Evolutionary conservation across 2,888 invertebrate species (phyloP), one percentile per base, ranked within the genome.

Genomic region (Phengaris arion): DNA sequence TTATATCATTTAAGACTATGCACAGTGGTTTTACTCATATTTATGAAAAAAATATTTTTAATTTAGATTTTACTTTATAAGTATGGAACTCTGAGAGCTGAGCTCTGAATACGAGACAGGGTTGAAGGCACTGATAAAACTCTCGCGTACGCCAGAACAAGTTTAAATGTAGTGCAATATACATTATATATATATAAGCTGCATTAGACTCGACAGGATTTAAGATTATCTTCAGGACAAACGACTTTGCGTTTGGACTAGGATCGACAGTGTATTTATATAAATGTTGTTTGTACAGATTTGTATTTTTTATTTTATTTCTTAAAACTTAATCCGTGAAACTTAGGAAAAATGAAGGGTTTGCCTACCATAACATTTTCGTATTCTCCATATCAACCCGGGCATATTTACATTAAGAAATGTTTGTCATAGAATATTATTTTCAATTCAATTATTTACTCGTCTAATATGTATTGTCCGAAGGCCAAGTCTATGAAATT

Each of bases 101-200:
- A 70, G 70, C 54, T 72, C 54, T 54, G 35, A 35, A 72, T 72
- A 72, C 72, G 54, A 72, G 54, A 72, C 72, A 54, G 72, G 72
- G 54, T 46, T 54, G 22, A 72, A 72, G 72, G 72, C 13, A 72
- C 72, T 72, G 72, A 72, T 72, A 45, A 72, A 52, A 72, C 51
- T 70, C 51, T 70, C 35, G 52, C 70, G 70, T 22, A 22, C 52
- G 51, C 22, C 52, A 52, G 51, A 72, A 72, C 72, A 22, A 22
- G 72, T 72, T 72, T 72, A n/a, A 22, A 72, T 51, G 52, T 22
- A 7, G 51, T 15, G 54, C 54, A 10, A 52, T 45, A 12, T 35
- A 10, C 35, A 64, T 35, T 15, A 22, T 22, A 51, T 54, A 52
- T 15, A 22, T 22, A 51, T 54, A 52, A 22, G 54, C 72, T 52